phyloP scores from a whole-genome alignment of 2,888 invertebrate genomes.

The Cerceris rybyensis region DNA sequence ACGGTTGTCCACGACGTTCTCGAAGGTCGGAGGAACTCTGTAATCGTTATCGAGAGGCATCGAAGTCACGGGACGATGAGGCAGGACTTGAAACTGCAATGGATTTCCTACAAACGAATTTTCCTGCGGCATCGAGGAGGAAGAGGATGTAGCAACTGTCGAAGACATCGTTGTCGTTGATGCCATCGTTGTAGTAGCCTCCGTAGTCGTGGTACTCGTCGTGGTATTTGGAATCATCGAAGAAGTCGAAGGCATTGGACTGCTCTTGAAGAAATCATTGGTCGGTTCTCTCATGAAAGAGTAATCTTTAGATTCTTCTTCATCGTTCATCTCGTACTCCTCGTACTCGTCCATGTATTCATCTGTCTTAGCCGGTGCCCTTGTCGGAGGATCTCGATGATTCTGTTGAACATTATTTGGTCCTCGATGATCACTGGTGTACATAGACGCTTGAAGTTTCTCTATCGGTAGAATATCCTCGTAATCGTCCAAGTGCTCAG shows the following conservation, averaged over 20 bases:
- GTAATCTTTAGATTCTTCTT: conserved; percentile 50
- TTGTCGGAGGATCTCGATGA: conserved; percentile 22
- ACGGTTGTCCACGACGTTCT: conserved; percentile 65
- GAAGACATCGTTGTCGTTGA: conserved; percentile 2
- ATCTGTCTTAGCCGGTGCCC: conserved; percentile 60
- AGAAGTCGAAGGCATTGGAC: conserved; percentile 12
- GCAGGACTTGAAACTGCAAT: conserved; percentile 28
- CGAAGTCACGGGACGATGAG: conserved; percentile 68
- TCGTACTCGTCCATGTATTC: conserved; percentile 81
- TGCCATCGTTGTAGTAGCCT: neutral
- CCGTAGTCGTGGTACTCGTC: neutral
- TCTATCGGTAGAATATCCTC: conserved; percentile 71
- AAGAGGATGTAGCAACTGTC: neutral
- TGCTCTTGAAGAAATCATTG: conserved; percentile 34
- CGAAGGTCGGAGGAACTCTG: conserved; percentile 54
- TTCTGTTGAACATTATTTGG: conserved; percentile 48
- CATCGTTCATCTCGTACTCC: conserved; percentile 67
- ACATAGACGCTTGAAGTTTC: conserved; percentile 63
- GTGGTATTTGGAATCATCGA: conserved; percentile 10
- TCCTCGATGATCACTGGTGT: conserved; percentile 38
- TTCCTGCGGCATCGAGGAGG: conserved; percentile 18
- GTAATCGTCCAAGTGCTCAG: conserved; percentile 48
- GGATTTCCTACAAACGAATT: conserved; percentile 32
- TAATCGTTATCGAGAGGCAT: conserved; percentile 69
- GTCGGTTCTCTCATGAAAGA: conserved; percentile 33